Percentiles rank a stretch among this genome's conserved stretches.
Conservation (phyloP, 2,797 vertebrate genomes). For the Parauchenoglanis ngamensis region DNA sequence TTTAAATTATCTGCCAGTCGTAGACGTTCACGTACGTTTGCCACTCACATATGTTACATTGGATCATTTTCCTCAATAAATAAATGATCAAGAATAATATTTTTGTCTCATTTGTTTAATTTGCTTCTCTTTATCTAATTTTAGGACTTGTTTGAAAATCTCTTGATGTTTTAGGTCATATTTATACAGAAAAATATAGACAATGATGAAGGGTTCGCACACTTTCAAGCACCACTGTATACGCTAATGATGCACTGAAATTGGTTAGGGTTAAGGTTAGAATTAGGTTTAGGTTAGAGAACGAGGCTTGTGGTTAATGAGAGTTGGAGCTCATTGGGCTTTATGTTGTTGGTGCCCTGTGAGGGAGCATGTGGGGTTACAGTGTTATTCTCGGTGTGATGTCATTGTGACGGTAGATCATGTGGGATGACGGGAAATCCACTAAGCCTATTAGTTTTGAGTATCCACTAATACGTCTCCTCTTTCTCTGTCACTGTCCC, state of each 20-base stretch:
- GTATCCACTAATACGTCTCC: slow-evolving; percentile 66
- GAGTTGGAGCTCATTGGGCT: background rate
- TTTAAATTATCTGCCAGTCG: no score
- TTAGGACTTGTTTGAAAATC: background rate
- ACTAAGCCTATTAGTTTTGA: slow-evolving; percentile 69
- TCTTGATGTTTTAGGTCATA: no score
- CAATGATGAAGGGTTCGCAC: no score
- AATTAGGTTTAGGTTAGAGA: background rate
- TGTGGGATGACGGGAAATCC: slow-evolving; percentile 72
- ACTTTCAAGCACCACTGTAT: no score
- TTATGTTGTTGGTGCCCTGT: background rate
- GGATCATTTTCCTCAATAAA: background rate
- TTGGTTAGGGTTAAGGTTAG: background rate
- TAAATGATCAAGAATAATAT: background rate
- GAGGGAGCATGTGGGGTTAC: slow-evolving; percentile 9
- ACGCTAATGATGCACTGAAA: background rate
- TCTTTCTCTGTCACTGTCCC: background rate
- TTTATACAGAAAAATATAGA: no score
- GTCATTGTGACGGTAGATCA: slow-evolving; percentile 63
- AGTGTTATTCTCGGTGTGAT: slow-evolving; percentile 18
- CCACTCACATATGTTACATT: background rate
- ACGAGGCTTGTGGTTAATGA: background rate
- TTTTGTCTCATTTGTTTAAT: background rate
- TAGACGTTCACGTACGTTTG: no score
- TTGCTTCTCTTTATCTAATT: background rate